These are phyloP conservation scores for Hippopotamyrus pictus DNA, from an alignment of 2,797 vertebrate genomes.

Conservation along the genomic window DNA sequence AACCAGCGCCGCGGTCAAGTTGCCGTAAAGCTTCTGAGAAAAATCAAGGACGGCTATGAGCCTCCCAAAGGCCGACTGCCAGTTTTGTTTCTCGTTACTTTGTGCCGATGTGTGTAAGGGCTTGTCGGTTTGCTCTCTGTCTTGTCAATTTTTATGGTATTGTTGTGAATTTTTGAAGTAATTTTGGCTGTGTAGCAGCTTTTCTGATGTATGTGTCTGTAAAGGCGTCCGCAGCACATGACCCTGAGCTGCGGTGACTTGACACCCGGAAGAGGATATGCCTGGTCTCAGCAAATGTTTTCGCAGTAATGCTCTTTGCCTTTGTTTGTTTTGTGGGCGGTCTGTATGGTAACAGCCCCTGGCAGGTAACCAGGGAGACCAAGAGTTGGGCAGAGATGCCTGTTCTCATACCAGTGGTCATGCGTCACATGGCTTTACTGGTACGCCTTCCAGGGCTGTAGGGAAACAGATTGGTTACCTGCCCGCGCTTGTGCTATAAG, in stretches of 20 bases:
- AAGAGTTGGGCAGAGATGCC: background rate
- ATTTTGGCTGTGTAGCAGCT: background rate
- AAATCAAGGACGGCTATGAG: background rate
- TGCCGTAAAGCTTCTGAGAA: background rate
- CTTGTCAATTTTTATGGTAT: background rate
- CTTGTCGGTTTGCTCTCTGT: background rate
- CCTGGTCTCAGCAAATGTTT: background rate
- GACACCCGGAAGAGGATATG: background rate
- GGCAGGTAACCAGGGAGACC: background rate
- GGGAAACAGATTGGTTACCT: background rate
- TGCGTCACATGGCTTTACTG: background rate
- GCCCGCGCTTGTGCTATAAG: background rate
- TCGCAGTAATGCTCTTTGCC: background rate
- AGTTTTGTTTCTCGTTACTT: background rate
- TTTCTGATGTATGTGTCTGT: background rate
- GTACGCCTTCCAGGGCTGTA: background rate
- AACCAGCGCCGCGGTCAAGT: background rate
- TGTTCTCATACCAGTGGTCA: background rate
- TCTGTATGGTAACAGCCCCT: background rate
- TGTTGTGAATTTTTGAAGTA: background rate
- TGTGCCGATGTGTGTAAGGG: background rate
- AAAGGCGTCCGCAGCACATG: background rate
- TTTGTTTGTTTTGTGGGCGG: slow-evolving; percentile 18
- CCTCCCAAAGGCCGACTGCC: background rate
- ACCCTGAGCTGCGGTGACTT: background rate